phyloP scores from a whole-genome alignment of 2,888 invertebrate species.

The Augiades crinisus region DNA sequence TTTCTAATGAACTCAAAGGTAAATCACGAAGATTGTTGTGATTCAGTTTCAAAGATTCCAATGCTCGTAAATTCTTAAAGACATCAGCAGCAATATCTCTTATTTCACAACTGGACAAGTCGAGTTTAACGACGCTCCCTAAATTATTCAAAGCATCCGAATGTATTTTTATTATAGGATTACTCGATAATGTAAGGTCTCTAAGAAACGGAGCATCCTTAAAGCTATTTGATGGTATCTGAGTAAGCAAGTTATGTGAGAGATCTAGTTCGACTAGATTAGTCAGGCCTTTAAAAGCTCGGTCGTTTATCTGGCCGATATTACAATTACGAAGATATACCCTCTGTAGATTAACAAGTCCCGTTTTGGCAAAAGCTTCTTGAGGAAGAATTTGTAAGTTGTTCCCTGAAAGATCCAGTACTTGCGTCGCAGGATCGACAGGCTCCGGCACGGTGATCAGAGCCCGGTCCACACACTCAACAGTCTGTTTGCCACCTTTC shows the following conservation, averaged over 20 bases:
- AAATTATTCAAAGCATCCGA: constrained; percentile 88
- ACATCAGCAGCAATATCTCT: constrained; percentile 86
- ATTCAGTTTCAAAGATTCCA: constrained; percentile 90
- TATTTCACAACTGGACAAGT: constrained; percentile 91
- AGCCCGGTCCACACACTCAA: constrained; percentile 92
- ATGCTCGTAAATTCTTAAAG: constrained; percentile 87
- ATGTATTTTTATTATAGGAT: constrained; percentile 91
- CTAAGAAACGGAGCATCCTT: constrained; percentile 90
- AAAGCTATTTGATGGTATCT: constrained; percentile 90
- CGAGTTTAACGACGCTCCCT: constrained; percentile 89
- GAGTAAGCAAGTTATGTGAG: constrained; percentile 90
- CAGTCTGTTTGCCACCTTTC: constrained; percentile 96
- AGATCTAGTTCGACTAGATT: constrained; percentile 95
- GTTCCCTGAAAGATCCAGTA: constrained; percentile 94
- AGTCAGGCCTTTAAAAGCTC: constrained; percentile 92
- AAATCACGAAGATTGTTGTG: constrained; percentile 89
- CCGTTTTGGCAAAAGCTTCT: constrained; percentile 90
- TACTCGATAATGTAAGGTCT: constrained; percentile 89
- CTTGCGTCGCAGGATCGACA: constrained; percentile 94
- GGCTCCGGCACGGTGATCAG: constrained; percentile 92
- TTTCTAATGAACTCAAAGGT: constrained; percentile 87
- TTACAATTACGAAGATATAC: constrained; percentile 92
- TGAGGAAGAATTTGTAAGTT: constrained; percentile 91
- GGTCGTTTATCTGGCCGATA: constrained; percentile 91
- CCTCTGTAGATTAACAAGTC: constrained; percentile 92